Base-by-base conservation (phyloP, 2,797 vertebrate species). In the Myiotriccus ornatus region DNA sequence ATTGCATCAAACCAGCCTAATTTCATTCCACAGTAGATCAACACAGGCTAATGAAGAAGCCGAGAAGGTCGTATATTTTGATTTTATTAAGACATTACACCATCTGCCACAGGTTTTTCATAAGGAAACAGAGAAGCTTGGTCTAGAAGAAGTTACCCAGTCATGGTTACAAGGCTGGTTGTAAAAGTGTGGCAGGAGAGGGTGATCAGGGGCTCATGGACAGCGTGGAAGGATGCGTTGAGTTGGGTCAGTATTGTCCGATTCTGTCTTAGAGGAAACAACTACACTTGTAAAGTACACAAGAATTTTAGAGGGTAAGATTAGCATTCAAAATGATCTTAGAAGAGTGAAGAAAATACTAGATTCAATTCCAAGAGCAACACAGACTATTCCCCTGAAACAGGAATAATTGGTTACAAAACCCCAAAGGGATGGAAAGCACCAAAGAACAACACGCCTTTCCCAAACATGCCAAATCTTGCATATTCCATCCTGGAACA, bases 31-130 rank as follows among this genome's bases (percentile, higher is more conserved):
- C 46, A n/a, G 46, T 23, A 84, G 53, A 78, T 75, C 69, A 91
- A 41, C 62, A 71, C 10, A 52, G 65, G 41, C 49, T 46, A 64
- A 79, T 73, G 59, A 75, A 57, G 57, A 69, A 83, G 56, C 18
- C 67, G 68, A 80, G 41, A 39, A 74, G 41, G 88, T 92, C 55
- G 39, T 78, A 39, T 78, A 62, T 86, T 90, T 81, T 90, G 50
- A 78, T 95, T 92, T 92, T 92, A 78, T 90, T 65, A 86, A 94
- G 77, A 65, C 20, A 14, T 84, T 62, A 6, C 27, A 65, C 59
- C 90, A 86, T 90, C 69, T 95, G 77, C 57, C 65, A 88, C 53
- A 76, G 49, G 43, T 35, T 50, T 81, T 39, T 84, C 34, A 69
- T 41, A 73, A 79, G 41, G 18, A 78, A 62, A 12, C 57, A 86